These are phyloP conservation scores for Ictalurus furcatus DNA, from an alignment of 2,113 vertebrate species.

Conservation along the genomic window DNA sequence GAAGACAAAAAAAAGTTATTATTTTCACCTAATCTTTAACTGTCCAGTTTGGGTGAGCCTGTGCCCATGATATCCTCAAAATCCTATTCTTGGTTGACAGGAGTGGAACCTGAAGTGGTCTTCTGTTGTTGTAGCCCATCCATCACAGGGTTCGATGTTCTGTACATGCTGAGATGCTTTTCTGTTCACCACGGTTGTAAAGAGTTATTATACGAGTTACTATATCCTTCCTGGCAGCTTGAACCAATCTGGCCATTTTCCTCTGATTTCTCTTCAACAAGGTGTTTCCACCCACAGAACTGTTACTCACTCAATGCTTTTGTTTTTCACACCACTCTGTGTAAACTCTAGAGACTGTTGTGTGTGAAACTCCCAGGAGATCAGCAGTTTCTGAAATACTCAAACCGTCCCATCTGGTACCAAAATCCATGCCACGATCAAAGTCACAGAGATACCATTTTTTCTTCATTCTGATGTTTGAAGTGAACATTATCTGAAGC, in stretches of 20 bases:
- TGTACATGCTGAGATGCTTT: not conserved
- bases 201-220: not conserved
- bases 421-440: not conserved
- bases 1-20: no score
- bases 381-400: not conserved
- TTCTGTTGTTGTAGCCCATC: not conserved
- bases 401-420: not conserved
- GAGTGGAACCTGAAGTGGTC: not conserved
- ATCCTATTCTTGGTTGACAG: not conserved
- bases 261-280: not conserved
- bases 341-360: not conserved
- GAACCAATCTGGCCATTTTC: not conserved
- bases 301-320: not conserved
- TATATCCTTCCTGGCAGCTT: not conserved
- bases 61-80: not conserved
- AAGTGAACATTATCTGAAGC: not conserved
- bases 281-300: not conserved
- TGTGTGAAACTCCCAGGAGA: not conserved
- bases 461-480: not conserved
- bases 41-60: not conserved
- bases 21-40: no score
- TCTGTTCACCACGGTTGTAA: not conserved
- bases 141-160: not conserved
- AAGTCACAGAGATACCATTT: not conserved
- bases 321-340: not conserved